Conservation (phyloP, 2,113 vertebrate genomes). For the Camelus bactrianus region DNA sequence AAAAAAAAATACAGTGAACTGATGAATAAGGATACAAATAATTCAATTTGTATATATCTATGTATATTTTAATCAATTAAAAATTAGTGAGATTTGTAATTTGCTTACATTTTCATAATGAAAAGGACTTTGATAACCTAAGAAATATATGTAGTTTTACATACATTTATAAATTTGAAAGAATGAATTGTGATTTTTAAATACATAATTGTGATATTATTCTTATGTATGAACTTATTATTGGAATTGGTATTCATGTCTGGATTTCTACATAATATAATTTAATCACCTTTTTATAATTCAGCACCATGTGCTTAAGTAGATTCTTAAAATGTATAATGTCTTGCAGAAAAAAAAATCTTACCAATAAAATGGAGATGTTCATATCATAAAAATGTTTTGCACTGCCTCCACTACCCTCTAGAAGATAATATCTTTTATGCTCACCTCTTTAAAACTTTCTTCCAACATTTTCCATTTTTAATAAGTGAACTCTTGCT, state of each 20-base stretch:
- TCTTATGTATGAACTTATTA: background rate
- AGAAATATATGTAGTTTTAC: background rate
- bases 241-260: background rate
- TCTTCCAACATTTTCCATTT: background rate
- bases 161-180: too few relatives aligned
- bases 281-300: background rate
- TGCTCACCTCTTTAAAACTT: background rate
- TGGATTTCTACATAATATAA: background rate
- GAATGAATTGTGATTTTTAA: background rate
- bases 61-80: background rate
- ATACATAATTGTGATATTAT: background rate
- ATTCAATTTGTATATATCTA: background rate
- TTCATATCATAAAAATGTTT: background rate
- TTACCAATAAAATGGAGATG: background rate
- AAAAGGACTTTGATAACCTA: background rate
- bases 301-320: background rate
- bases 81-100: background rate
- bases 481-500: background rate
- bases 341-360: background rate
- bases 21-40: background rate
- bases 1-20: background rate
- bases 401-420: background rate
- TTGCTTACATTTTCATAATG: background rate
- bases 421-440: background rate
- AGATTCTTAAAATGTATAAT: background rate